phyloP scores from a whole-genome alignment of 2,113 vertebrate species.

The Megaceryle torquata region DNA sequence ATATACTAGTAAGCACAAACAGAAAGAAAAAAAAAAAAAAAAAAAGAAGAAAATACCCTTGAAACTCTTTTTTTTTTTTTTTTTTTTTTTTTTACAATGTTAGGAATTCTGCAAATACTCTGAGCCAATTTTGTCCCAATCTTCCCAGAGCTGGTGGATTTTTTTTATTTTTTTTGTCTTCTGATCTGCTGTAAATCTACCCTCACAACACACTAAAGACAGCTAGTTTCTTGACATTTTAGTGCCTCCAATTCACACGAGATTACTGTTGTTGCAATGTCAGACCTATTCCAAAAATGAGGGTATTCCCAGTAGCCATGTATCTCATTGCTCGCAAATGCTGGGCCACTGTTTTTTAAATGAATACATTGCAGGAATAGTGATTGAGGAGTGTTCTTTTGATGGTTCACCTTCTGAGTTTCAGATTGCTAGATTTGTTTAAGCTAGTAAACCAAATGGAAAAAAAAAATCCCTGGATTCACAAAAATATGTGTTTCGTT shows the following conservation, averaged over 20 bases:
- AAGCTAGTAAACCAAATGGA: background rate
- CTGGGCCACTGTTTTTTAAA: background rate
- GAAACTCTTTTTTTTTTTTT: background rate
- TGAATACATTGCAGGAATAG: background rate
- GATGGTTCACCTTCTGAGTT: background rate
- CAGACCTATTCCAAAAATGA: background rate
- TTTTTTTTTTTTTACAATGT: background rate
- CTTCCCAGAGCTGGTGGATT: background rate
- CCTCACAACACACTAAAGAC: background rate
- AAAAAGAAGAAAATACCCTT: too few relatives aligned
- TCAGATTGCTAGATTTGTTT: background rate
- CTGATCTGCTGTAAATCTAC: background rate
- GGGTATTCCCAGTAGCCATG: background rate
- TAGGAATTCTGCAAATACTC: background rate
- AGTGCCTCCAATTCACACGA: background rate
- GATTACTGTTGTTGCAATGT: background rate
- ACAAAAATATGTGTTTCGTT: background rate
- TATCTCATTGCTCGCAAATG: background rate
- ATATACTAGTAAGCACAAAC: too few relatives aligned
- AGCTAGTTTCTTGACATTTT: conserved; percentile 4
- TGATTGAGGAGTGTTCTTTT: background rate
- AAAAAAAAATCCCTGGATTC: background rate
- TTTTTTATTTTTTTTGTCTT: background rate
- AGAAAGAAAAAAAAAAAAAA: too few relatives aligned
- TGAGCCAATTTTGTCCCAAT: background rate